phyloP scores from a whole-genome alignment of 35 echinoderm and acorn worm species.

The Hemicentrotus pulcherrimus region DNA sequence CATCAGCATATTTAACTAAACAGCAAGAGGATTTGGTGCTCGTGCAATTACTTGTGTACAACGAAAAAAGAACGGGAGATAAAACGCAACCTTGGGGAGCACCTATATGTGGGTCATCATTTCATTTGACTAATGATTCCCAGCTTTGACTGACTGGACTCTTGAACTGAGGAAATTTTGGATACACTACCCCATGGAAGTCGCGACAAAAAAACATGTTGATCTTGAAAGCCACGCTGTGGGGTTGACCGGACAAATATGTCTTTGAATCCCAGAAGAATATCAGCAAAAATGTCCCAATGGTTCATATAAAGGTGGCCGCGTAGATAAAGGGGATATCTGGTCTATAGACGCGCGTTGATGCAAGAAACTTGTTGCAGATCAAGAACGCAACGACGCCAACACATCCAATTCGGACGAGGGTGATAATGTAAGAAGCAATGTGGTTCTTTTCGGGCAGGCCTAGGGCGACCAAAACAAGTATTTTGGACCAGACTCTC shows the following conservation, averaged over 20 bases:
- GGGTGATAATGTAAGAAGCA: background rate
- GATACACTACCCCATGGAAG: background rate
- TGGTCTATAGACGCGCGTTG: background rate
- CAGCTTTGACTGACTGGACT: too few species aligned
- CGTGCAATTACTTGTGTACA: too few species aligned
- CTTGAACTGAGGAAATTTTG: too few species aligned
- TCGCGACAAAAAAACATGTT: background rate
- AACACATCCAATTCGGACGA: background rate
- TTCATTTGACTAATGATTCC: too few species aligned
- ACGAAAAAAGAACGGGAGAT: too few species aligned
- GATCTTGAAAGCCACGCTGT: conserved; percentile 8
- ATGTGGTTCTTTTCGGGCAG: conserved; percentile 21
- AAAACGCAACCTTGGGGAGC: too few species aligned
- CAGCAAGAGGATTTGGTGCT: too few species aligned
- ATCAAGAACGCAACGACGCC: background rate
- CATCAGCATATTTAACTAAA: too few species aligned
- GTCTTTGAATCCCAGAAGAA: conserved; percentile 37
- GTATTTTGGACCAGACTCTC: background rate
- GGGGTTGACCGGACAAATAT: background rate
- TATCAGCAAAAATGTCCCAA: conserved; percentile 6
- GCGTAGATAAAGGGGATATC: conserved; percentile 42
- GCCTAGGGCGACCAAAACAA: background rate
- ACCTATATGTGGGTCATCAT: too few species aligned
- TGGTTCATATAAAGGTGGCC: background rate
- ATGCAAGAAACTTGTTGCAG: background rate